Evolutionary conservation across 2,113 vertebrate genomes (phyloP).

Genomic region (Coracopsis vasa): DNA sequence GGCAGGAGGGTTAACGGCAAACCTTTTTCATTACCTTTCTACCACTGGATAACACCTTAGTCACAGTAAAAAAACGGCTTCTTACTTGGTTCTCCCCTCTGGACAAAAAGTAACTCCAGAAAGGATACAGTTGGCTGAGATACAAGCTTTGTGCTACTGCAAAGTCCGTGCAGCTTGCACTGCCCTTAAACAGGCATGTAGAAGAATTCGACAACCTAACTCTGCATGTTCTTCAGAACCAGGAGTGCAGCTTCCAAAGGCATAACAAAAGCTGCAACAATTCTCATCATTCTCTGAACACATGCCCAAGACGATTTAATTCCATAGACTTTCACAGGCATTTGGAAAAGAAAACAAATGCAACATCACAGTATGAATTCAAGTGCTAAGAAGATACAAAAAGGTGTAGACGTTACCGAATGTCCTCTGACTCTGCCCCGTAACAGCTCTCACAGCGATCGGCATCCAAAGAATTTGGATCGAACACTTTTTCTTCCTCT

Average conservation of each 20-base stretch:
- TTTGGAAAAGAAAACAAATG: not conserved
- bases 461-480: constrained; percentile 88
- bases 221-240: not conserved
- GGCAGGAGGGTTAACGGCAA: not conserved
- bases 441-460: constrained; percentile 97
- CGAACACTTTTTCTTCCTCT: constrained; percentile 84
- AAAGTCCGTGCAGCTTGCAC: not conserved
- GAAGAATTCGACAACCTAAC: not conserved
- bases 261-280: not conserved
- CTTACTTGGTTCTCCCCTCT: not conserved
- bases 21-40: not conserved
- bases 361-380: not conserved
- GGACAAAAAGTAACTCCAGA: not conserved
- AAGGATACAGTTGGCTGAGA: not conserved
- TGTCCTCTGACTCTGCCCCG: constrained; percentile 92
- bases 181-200: not conserved
- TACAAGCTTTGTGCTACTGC: not conserved
- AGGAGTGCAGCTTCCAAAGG: not conserved
- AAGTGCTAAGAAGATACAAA: not conserved
- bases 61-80: not conserved
- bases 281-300: constrained; percentile 35
- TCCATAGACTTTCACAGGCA: not conserved
- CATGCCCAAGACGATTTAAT: not conserved
- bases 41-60: not conserved
- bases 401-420: constrained; percentile 80